Evolutionary conservation across 1,140 invertebrate species (phyloP).

Genomic region (Drosophila kikkawai): DNA sequence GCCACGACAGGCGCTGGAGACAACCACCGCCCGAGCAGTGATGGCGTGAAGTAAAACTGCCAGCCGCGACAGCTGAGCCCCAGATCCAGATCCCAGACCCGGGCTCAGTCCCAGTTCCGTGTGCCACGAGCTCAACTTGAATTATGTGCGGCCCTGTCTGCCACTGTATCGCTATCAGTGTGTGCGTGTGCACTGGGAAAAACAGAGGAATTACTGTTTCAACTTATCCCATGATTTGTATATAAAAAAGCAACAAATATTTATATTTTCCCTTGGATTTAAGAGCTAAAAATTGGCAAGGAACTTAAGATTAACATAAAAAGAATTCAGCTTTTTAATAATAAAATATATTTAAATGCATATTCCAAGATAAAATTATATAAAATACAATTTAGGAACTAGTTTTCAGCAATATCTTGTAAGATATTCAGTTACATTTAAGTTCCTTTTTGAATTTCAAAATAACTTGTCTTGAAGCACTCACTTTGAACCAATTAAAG

Average conservation of each 20-base stretch:
- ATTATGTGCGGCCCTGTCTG: constrained; percentile 77
- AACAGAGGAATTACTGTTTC: background rate
- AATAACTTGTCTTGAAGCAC: background rate
- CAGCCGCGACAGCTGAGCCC: constrained; percentile 78
- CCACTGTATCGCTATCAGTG: constrained; percentile 12
- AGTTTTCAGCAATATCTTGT: background rate
- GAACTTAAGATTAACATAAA: background rate
- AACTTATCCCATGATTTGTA: background rate
- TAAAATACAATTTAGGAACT: too few relatives aligned
- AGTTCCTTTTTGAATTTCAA: background rate
- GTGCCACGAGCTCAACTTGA: constrained; percentile 77
- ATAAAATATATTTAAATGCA: too few relatives aligned
- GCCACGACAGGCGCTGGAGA: constrained; percentile 46
- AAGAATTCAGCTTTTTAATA: background rate
- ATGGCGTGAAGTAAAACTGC: constrained; percentile 78
- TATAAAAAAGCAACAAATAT: background rate
- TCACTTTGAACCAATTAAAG: background rate
- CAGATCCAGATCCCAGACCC: constrained; percentile 49
- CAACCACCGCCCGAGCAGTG: constrained; percentile 22
- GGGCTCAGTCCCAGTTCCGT: constrained; percentile 53
- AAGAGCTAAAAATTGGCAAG: background rate
- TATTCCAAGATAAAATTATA: too few relatives aligned
- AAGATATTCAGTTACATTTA: background rate
- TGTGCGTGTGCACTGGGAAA: constrained; percentile 29
- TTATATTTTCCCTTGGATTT: background rate